Percentiles rank a stretch among this genome's conserved stretches.
phyloP scores from a whole-genome alignment of 2,113 vertebrate genomes.

The Sturnira hondurensis region DNA sequence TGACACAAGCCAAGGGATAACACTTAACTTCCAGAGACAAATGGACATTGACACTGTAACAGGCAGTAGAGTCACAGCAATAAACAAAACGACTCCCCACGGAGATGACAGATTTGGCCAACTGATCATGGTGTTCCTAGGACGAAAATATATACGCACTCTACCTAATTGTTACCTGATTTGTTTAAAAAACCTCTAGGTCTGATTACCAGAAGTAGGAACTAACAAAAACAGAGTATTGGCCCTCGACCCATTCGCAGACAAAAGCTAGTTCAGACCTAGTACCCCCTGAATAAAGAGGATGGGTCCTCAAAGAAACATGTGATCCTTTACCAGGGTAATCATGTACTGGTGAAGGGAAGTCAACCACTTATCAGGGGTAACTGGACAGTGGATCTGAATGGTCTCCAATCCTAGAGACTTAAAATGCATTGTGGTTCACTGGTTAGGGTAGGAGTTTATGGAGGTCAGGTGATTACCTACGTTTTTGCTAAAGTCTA shows the following conservation, averaged over 20 bases:
- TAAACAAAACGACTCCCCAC: constrained; percentile 6
- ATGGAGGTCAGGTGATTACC: not conserved
- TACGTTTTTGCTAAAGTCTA: not conserved
- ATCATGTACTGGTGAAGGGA: not conserved
- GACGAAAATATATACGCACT: not conserved
- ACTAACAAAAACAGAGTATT: not conserved
- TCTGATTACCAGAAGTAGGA: not conserved
- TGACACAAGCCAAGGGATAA: not conserved
- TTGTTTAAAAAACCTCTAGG: not conserved
- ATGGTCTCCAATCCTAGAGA: not conserved
- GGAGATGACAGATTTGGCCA: not conserved
- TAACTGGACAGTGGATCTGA: not conserved
- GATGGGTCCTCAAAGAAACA: not conserved
- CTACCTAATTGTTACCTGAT: not conserved
- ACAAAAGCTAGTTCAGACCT: not conserved
- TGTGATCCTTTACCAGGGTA: not conserved
- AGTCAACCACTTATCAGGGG: not conserved
- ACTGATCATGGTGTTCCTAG: not conserved
- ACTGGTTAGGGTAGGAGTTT: not conserved
- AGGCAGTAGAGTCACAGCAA: not conserved
- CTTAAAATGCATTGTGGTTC: not conserved
- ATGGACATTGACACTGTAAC: not conserved
- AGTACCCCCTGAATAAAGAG: not conserved
- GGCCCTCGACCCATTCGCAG: not conserved
- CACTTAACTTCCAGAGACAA: not conserved